Base-by-base conservation (phyloP, 2,888 invertebrate species). In the Automeris io region DNA sequence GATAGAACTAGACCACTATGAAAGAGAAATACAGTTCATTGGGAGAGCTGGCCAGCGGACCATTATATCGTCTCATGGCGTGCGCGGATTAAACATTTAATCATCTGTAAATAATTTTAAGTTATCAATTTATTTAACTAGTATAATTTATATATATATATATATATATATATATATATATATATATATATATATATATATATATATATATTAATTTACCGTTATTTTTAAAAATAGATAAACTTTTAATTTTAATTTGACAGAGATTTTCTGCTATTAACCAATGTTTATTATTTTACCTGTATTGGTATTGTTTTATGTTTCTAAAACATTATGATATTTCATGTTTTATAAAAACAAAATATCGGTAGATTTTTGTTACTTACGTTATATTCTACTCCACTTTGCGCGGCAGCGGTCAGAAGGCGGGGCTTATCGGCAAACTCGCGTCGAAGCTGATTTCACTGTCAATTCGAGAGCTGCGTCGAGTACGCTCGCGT, bases 391-490 rank as follows among this genome's bases (percentile, higher is more conserved):
- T 61, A 75, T 78, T 71, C 83, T 74, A 81, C 76, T 81, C 81
- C 73, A 83, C 85, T 85, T 85, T 83, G 81, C 83, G 83, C 85
- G 83, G 85, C 81, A 85, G 85, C 85, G 86, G 86, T 85, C 85
- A 85, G 85, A 81, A 86, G 85, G 86, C 86, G 86, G 86, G 69
- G 85, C 82, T 81, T 86, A 83, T 82, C 82, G 85, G 85, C 83
- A 83, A 85, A 86, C 85, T 86, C 86, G 85, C 86, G 85, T 83
- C 81, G 77, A 82, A 57, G 83, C 85, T 85, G 70, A 63, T 58
- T 67, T 70, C 83, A 82, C 85, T 86, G 86, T 86, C 86, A 85
- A 81, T 82, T 83, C 82, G 83, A 85, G 85, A 85, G 85, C 80
- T 73, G 79, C 81, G 76, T 69, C 72, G 82, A 69, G 83, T 79